A percentile compares a stretch with the other conserved stretches of the same genome.
These are phyloP conservation scores for Leptinotarsa undecemlineata DNA, from an alignment of 1,140 invertebrate species.

Conservation along the genomic window DNA sequence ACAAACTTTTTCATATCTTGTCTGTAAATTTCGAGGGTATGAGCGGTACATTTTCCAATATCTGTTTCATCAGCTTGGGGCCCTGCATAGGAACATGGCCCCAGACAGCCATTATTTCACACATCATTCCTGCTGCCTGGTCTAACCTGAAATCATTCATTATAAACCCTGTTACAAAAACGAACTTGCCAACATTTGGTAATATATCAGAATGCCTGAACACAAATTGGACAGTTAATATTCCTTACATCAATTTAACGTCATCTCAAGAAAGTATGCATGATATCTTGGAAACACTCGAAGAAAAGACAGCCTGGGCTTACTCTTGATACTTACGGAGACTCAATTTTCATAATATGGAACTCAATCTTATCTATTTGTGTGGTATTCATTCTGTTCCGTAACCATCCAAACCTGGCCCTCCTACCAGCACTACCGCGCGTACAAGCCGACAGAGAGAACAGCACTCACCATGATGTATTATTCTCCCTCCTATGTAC, in stretches of 20 bases:
- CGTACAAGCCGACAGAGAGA: not conserved
- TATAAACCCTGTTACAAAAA: constrained; percentile 12
- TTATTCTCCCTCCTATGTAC: no score
- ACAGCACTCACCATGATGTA: no score
- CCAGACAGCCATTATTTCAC: not conserved
- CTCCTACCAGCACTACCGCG: not conserved
- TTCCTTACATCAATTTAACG: constrained; percentile 22
- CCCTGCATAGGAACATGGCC: not conserved
- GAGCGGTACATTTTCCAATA: no score
- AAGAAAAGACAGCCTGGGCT: not conserved
- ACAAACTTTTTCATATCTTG: no score
- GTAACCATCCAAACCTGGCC: not conserved
- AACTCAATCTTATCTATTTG: not conserved
- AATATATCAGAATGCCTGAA: constrained; percentile 15
- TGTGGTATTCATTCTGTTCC: not conserved
- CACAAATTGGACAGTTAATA: constrained; percentile 21
- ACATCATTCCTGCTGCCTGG: constrained; percentile 28
- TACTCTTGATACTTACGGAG: not conserved
- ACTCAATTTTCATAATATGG: constrained; percentile 11
- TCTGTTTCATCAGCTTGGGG: no score
- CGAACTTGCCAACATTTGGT: constrained; percentile 12
- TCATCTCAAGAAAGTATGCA: not conserved
- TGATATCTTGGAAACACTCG: not conserved
- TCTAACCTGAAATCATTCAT: constrained; percentile 27
- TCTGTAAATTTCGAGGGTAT: no score